Evolutionary conservation across 2,888 invertebrate genomes (phyloP).

Genomic region (Pammene aurita): DNA sequence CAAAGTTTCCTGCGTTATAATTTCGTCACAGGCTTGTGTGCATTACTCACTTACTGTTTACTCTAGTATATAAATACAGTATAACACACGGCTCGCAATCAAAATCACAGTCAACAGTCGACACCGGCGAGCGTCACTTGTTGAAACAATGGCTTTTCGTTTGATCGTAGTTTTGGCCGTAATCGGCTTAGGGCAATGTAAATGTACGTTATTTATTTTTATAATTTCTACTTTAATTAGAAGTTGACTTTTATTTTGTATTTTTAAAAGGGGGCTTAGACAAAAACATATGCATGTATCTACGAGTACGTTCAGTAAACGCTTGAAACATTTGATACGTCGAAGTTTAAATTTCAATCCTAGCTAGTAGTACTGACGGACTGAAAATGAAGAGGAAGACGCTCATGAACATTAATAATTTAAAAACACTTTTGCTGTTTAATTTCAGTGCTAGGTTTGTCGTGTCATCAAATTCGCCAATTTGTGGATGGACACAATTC

Average conservation of each 20-base stretch:
- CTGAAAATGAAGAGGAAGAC: too few relatives aligned
- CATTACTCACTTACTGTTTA: conserved; percentile 35
- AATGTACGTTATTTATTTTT: conserved; percentile 52
- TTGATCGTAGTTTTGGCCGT: conserved; percentile 55
- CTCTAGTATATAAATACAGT: conserved; percentile 37
- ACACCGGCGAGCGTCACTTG: conserved; percentile 38
- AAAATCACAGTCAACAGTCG: conserved; percentile 46
- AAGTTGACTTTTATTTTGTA: not conserved
- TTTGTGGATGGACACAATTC: conserved; percentile 58
- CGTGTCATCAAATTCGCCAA: conserved; percentile 52
- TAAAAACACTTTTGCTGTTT: not conserved
- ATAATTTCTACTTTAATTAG: not conserved
- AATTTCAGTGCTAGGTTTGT: conserved; percentile 52
- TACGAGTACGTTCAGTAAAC: too few relatives aligned
- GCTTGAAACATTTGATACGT: not conserved
- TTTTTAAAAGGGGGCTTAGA: not conserved
- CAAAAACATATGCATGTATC: too few relatives aligned
- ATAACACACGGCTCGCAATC: conserved; percentile 35
- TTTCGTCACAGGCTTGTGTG: conserved; percentile 29
- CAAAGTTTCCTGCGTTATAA: conserved; percentile 31
- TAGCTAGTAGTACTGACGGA: too few relatives aligned
- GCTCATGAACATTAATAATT: too few relatives aligned
- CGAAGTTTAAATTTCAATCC: too few relatives aligned
- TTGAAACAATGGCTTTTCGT: conserved; percentile 58
- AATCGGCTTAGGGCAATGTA: conserved; percentile 48